Percentiles rank a stretch among this genome's conserved stretches.
phyloP scores from a whole-genome alignment of 2,888 invertebrate species.

The Clusia tigrina region DNA sequence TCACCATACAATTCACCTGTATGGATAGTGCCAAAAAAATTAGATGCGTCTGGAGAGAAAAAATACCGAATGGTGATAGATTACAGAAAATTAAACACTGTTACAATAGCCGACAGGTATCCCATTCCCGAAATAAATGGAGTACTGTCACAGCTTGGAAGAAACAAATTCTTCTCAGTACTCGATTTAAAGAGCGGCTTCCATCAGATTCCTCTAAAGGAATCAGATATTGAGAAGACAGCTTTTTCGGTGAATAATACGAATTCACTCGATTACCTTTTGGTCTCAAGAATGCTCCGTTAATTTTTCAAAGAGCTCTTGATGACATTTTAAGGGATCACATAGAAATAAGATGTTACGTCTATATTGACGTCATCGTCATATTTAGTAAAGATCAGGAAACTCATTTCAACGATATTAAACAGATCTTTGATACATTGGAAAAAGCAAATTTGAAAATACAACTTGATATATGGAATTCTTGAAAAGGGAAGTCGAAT shows the following conservation, averaged over 20 bases:
- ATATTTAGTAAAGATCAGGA: not conserved
- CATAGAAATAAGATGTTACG: too few species aligned
- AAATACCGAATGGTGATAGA: too few species aligned
- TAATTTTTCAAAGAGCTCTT: slow-evolving; percentile 16
- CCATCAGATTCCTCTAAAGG: slow-evolving; percentile 14
- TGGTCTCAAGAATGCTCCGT: slow-evolving; percentile 14
- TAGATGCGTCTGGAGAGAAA: not conserved
- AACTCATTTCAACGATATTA: slow-evolving; percentile 4
- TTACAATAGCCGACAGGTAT: not conserved
- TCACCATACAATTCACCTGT: too few species aligned
- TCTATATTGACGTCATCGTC: slow-evolving; percentile 14
- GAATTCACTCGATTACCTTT: slow-evolving; percentile 15
- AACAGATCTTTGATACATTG: slow-evolving; percentile 4
- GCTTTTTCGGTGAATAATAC: slow-evolving; percentile 18
- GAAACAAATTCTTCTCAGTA: too few species aligned
- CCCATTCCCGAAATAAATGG: not conserved
- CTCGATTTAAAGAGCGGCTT: too few species aligned
- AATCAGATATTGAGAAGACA: slow-evolving; percentile 16
- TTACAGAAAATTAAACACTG: slow-evolving; percentile 2
- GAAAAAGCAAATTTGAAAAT: slow-evolving; percentile 16
- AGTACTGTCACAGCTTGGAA: not conserved
- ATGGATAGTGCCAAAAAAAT: not conserved
- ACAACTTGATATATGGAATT: slow-evolving; percentile 16
- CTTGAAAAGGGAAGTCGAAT: slow-evolving; percentile 30
- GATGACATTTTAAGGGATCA: slow-evolving; percentile 13